A percentile compares a stretch with the other conserved stretches of the same genome.
These are phyloP conservation scores for Orthosia gracilis DNA, from an alignment of 2,888 invertebrate genomes.

Conservation along the genomic window DNA sequence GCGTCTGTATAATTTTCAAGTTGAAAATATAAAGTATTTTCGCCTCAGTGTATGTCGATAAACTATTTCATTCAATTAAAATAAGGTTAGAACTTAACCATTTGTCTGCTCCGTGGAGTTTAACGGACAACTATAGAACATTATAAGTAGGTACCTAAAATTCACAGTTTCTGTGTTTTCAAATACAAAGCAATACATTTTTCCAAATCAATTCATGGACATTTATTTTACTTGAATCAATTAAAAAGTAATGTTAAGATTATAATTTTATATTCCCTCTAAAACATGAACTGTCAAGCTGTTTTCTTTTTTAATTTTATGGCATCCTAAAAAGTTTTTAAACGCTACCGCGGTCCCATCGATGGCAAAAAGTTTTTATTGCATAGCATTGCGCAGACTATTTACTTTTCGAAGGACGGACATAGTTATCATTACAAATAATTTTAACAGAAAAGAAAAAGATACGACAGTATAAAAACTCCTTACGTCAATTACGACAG, in stretches of 20 bases:
- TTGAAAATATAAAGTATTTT: background rate
- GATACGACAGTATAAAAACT: background rate
- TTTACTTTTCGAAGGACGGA: conserved; percentile 1
- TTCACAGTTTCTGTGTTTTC: background rate
- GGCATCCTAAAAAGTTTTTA: conserved; percentile 34
- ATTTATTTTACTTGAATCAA: no score
- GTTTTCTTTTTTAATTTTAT: conserved; percentile 12
- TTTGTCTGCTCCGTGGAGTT: background rate
- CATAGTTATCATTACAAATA: background rate
- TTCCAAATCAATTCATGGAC: background rate
- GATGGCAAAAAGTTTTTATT: conserved; percentile 33
- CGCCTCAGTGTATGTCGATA: background rate
- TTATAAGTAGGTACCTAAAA: background rate
- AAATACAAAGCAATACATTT: background rate
- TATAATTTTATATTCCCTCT: background rate
- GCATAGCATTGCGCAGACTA: background rate
- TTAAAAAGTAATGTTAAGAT: no score
- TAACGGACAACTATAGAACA: background rate
- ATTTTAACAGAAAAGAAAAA: background rate
- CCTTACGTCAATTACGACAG: conserved; percentile 25
- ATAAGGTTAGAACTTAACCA: background rate
- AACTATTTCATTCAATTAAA: background rate
- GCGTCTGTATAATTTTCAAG: background rate
- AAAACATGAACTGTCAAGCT: conserved; percentile 14
- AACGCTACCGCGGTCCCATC: background rate